Evolutionary conservation across 2,113 vertebrate genomes (phyloP).

Genomic region (Struthio camelus): DNA sequence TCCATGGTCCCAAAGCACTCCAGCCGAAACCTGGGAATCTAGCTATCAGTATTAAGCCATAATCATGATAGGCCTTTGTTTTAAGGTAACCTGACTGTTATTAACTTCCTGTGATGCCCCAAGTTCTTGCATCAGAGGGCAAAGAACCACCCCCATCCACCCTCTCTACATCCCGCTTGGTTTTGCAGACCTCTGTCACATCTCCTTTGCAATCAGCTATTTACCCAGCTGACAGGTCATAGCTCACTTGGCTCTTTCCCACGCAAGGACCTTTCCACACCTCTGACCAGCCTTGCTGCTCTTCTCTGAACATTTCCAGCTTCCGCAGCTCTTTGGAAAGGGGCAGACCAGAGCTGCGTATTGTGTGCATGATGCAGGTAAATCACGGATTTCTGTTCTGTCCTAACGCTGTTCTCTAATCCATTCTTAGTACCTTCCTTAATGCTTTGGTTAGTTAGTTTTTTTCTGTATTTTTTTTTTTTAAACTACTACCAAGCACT

Average conservation of each 20-base stretch:
- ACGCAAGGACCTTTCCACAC: fast-evolving
- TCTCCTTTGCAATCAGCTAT: neutral
- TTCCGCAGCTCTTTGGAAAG: neutral
- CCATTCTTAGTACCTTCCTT: neutral
- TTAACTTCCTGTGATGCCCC: fast-evolving
- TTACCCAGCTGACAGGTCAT: neutral
- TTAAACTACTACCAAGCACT: fast-evolving
- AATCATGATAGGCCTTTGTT: neutral
- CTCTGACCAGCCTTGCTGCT: neutral
- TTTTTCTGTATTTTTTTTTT: too few species aligned
- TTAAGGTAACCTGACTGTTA: neutral
- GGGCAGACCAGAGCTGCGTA: fast-evolving
- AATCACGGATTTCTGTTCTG: neutral
- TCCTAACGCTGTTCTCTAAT: neutral
- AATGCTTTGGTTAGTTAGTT: neutral
- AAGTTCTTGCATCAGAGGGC: neutral
- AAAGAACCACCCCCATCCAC: neutral
- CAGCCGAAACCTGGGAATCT: neutral
- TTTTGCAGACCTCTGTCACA: neutral
- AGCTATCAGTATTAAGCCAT: neutral
- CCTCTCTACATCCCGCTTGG: neutral
- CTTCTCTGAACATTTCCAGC: neutral
- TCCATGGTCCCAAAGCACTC: neutral
- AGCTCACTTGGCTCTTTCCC: neutral
- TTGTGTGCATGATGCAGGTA: fast-evolving